Evolutionary conservation across 2,888 invertebrate species (phyloP).

Genomic region (Apodemia zela): DNA sequence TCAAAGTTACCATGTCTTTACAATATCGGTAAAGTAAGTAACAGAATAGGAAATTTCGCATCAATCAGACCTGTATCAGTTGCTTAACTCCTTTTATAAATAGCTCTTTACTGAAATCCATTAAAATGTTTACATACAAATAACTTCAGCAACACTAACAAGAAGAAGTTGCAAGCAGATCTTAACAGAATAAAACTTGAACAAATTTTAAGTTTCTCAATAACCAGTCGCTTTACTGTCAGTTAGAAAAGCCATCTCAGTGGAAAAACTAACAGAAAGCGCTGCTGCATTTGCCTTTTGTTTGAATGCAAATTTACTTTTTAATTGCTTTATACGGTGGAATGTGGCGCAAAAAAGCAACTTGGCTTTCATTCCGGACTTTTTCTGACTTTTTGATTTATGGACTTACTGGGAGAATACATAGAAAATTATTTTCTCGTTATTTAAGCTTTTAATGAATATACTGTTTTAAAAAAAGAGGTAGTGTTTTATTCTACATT

Average conservation of each 20-base stretch:
- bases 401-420: background rate
- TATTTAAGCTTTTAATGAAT: background rate
- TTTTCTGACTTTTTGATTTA: slow-evolving; percentile 9
- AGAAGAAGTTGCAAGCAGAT: slow-evolving; percentile 24
- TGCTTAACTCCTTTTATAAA: too few relatives aligned
- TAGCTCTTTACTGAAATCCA: background rate
- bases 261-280: slow-evolving; percentile 17
- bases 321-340: slow-evolving; percentile 14
- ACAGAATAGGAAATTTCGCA: too few relatives aligned
- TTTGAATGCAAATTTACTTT: slow-evolving; percentile 17
- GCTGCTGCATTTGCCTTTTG: slow-evolving; percentile 11
- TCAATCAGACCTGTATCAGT: too few relatives aligned
- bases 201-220: slow-evolving; percentile 39
- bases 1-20: too few relatives aligned
- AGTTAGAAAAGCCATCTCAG: slow-evolving; percentile 25
- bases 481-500: too few relatives aligned
- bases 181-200: slow-evolving; percentile 25
- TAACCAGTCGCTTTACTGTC: slow-evolving; percentile 37
- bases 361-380: background rate
- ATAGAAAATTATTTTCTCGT: background rate
- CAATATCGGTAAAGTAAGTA: too few relatives aligned
- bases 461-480: too few relatives aligned
- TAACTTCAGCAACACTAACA: slow-evolving; percentile 24
- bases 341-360: slow-evolving; percentile 13
- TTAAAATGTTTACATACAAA: background rate